A percentile compares a stretch with the other conserved stretches of the same genome.
Conservation (phyloP, 2,888 invertebrate genomes). For the Syrista parreyssii region DNA sequence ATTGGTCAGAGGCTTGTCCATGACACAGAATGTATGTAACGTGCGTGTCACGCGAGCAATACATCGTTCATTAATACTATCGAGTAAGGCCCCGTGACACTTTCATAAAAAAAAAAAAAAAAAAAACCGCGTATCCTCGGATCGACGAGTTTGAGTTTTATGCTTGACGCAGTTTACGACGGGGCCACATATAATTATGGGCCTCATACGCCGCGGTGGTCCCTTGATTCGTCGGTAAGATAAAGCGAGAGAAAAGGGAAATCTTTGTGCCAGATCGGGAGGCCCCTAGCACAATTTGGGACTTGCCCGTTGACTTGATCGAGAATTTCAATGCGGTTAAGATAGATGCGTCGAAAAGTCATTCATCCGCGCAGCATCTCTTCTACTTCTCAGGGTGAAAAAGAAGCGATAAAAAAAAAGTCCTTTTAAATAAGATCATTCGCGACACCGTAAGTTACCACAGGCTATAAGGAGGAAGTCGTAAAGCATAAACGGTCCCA, state of each 20-base stretch:
- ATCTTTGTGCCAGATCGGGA: constrained; percentile 5
- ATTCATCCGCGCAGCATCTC: not conserved
- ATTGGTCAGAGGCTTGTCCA: not conserved
- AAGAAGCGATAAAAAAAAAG: not conserved
- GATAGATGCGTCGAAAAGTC: not conserved
- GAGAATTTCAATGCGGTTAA: not conserved
- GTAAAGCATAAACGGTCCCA: not conserved
- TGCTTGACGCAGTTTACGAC: constrained; percentile 15
- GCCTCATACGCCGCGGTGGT: constrained; percentile 7
- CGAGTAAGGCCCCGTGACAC: not conserved
- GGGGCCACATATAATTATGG: constrained; percentile 1
- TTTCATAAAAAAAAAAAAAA: not conserved
- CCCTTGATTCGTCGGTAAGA: constrained; percentile 3
- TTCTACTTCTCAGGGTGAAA: not conserved
- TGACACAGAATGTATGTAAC: not conserved
- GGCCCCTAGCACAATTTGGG: not conserved
- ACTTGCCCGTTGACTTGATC: not conserved
- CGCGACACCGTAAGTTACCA: not conserved
- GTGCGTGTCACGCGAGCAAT: not conserved
- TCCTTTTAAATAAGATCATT: not conserved
- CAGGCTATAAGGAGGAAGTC: not conserved
- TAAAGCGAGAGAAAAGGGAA: not conserved
- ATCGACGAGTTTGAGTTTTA: constrained; percentile 19
- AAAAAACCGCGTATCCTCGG: not conserved
- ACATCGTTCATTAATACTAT: not conserved